A percentile compares a stretch with the other conserved stretches of the same genome.
These are phyloP conservation scores for Plebejus melissa DNA, from an alignment of 2,888 invertebrate genomes.

Conservation along the genomic window DNA sequence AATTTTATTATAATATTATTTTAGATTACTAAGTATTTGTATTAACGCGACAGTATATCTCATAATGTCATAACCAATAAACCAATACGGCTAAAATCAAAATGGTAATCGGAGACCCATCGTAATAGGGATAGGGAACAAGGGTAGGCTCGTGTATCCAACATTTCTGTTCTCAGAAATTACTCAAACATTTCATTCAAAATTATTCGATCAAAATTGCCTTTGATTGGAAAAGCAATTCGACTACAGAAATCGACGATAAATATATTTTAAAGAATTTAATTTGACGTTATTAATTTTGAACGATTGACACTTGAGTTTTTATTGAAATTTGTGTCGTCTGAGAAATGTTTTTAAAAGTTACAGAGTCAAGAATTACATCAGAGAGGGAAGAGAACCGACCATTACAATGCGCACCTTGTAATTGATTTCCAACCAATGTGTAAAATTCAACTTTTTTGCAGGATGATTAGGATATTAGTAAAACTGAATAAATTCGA, in stretches of 20 bases:
- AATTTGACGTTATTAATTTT: slow-evolving; percentile 1
- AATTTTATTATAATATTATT: too few relatives aligned
- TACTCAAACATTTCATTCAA: slow-evolving; percentile 13
- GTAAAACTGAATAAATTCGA: too few relatives aligned
- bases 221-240: slow-evolving; percentile 21
- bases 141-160: neutral
- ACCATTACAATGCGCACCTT: too few relatives aligned
- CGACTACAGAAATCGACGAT: neutral
- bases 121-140: neutral
- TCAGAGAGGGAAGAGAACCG: too few relatives aligned
- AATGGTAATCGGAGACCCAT: neutral
- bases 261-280: slow-evolving; percentile 2
- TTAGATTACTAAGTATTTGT: neutral
- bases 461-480: too few relatives aligned
- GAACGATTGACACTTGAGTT: neutral
- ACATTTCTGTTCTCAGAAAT: neutral
- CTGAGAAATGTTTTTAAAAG: neutral
- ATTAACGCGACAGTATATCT: neutral
- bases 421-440: too few relatives aligned
- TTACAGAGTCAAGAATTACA: neutral
- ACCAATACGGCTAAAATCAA: neutral
- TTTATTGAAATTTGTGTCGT: neutral
- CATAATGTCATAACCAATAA: neutral
- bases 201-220: slow-evolving; percentile 6
- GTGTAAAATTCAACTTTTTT: too few relatives aligned